phyloP scores from a whole-genome alignment of 2,797 vertebrate genomes.

The Poeciliopsis paucimaculata region DNA sequence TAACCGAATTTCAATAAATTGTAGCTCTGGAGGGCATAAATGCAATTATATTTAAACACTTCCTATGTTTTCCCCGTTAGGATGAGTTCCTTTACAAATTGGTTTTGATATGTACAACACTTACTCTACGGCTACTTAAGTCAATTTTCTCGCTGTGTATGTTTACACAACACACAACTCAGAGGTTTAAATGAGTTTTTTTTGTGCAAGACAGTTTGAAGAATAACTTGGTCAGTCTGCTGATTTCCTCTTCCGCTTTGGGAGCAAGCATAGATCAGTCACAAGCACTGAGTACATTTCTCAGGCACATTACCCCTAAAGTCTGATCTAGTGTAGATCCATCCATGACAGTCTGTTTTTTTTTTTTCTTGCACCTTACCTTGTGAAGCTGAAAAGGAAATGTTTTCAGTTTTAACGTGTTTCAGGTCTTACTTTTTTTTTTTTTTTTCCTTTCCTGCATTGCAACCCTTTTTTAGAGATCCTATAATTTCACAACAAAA shows the following conservation, averaged over 20 bases:
- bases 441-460: neutral
- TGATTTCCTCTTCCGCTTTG: neutral
- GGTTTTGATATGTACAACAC: constrained; percentile 1
- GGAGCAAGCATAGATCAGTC: neutral
- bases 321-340: neutral
- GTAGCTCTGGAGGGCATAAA: constrained; percentile 8
- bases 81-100: neutral
- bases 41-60: constrained; percentile 1
- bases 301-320: neutral
- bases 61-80: neutral
- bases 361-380: neutral
- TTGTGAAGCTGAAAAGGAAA: neutral
- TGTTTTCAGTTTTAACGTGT: neutral
- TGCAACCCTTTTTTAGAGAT: neutral
- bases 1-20: constrained; percentile 21
- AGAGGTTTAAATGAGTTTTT: neutral
- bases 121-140: neutral
- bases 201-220: neutral
- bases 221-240: neutral
- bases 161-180: neutral
- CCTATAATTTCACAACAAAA: neutral
- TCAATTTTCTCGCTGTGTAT: constrained; percentile 8
- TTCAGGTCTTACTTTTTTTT: neutral
- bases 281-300: neutral
- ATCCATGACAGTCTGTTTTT: neutral